Percentiles rank a stretch among this genome's conserved stretches.
Conservation (phyloP, 2,797 vertebrate species). For the Phrynocephalus forsythii region DNA sequence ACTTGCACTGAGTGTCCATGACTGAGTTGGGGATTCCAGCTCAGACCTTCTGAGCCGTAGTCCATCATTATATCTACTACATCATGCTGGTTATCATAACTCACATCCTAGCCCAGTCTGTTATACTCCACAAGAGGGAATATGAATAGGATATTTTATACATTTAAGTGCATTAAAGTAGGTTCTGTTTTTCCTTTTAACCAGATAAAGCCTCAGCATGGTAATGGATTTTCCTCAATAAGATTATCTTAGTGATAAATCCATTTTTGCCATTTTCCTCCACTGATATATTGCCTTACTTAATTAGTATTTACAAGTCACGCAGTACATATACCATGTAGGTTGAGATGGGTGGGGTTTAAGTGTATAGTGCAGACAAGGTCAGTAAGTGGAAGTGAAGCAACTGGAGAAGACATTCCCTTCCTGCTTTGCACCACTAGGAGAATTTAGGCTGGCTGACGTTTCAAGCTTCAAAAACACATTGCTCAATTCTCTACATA, state of each 20-base stretch:
- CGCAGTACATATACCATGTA: neutral
- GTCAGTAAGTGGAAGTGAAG: neutral
- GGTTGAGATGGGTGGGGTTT: neutral
- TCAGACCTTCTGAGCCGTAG: too few species aligned
- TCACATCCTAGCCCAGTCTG: neutral
- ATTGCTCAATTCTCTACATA: neutral
- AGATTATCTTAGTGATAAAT: too few species aligned
- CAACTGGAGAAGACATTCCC: neutral
- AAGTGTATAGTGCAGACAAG: neutral
- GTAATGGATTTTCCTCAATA: neutral
- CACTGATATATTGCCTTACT: neutral
- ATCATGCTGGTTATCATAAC: too few species aligned
- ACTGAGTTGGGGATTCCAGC: too few species aligned
- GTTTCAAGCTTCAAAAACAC: constrained; percentile 9
- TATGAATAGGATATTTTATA: neutral
- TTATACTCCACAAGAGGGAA: neutral
- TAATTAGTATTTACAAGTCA: neutral
- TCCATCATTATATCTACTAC: too few species aligned
- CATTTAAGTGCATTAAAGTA: neutral
- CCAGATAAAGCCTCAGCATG: neutral
- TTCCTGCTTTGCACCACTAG: neutral
- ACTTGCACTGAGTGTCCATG: too few species aligned
- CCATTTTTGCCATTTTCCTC: neutral
- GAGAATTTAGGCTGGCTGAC: constrained; percentile 8
- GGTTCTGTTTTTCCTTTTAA: neutral